Conservation (phyloP, 2,797 vertebrate species). For the Neosalanx taihuensis region DNA sequence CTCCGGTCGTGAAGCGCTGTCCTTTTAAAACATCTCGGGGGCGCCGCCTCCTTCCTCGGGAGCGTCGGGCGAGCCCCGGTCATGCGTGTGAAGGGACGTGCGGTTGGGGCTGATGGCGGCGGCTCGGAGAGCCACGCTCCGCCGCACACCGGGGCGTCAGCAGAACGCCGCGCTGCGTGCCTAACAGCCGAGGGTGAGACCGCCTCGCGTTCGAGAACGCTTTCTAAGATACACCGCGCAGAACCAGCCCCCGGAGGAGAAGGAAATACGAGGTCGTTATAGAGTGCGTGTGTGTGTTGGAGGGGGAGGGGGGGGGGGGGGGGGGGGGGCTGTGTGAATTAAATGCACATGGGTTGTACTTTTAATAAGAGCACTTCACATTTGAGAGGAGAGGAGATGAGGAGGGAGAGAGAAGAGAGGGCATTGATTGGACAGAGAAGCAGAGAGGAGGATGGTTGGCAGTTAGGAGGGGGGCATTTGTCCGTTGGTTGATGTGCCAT, state of each 20-base stretch:
- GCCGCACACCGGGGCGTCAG: no score
- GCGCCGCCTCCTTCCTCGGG: not conserved
- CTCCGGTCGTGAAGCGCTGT: no score
- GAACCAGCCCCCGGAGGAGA: no score
- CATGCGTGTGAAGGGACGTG: not conserved
- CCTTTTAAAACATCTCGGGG: not conserved
- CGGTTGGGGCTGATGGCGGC: not conserved
- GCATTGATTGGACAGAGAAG: slow-evolving; percentile 12
- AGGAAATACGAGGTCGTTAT: no score
- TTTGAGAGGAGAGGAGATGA: not conserved
- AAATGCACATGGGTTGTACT: no score
- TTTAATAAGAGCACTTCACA: not conserved
- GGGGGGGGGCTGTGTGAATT: no score
- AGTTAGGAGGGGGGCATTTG: slow-evolving; percentile 67
- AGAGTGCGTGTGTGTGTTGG: no score
- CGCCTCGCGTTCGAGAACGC: slow-evolving; percentile 47
- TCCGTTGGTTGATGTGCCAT: slow-evolving; percentile 74
- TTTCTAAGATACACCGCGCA: slow-evolving; percentile 25
- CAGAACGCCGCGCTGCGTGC: slow-evolving; percentile 36
- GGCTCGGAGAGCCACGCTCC: no score
- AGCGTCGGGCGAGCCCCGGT: not conserved
- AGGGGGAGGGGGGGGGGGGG: slow-evolving; percentile 25
- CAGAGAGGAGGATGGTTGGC: slow-evolving; percentile 31
- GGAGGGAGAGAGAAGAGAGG: slow-evolving; percentile 13
- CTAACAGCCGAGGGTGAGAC: slow-evolving; percentile 63